Evolutionary conservation across 2,113 vertebrate species (phyloP), one percentile per base, ranked within the genome.

Genomic region (Syngnathoides biaculeatus): DNA sequence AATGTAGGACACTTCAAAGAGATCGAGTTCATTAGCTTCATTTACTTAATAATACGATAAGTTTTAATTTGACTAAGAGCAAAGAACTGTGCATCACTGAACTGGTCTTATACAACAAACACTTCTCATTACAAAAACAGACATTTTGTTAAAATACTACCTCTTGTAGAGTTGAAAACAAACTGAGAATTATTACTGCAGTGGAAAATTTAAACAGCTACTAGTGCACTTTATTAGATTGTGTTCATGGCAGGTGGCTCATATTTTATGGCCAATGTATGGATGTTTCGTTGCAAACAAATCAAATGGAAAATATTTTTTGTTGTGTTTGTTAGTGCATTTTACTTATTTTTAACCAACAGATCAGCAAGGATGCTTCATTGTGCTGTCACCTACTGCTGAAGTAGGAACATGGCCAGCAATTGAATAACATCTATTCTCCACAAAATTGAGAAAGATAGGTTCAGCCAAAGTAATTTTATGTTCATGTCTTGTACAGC

Each of bases 401-500:
- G 58, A 14, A 60, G n/a, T 22, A 40, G 20, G 38, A 60, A 40
- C 38, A 11, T n/a, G 20, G 40, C 58, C 20, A 14, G 30, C 17
- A 38, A 59, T 38, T 38, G 17, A 59, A 38, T 12, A 30, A 5
- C 8, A 38, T 59, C 9, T 5, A 30, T 38, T 59, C 9, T 20
- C 8, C 9, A 27, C 56, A 38, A 17, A 38, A 58, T 20, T 59
- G 57, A 59, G 57, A 59, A 8, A 17, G 20, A 30, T 20, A 19
- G 30, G 13, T 6, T 4, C 22, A 14, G 7, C 17, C 7, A 10
- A 15, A 24, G 13, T 26, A 6, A 45, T 62, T 62, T 26, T 5
- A 1, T 15, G 3, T 26, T 17, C 43, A 59, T 77, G 8, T 80
- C 9, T 30, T 19, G 0, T 65, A 42, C 92, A 99, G 97, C 96